Percentiles rank a stretch among this genome's conserved stretches.
Conservation (phyloP, 30 jellyfish, hydroid and myxozoan species). For the Pelagia noctiluca region DNA sequence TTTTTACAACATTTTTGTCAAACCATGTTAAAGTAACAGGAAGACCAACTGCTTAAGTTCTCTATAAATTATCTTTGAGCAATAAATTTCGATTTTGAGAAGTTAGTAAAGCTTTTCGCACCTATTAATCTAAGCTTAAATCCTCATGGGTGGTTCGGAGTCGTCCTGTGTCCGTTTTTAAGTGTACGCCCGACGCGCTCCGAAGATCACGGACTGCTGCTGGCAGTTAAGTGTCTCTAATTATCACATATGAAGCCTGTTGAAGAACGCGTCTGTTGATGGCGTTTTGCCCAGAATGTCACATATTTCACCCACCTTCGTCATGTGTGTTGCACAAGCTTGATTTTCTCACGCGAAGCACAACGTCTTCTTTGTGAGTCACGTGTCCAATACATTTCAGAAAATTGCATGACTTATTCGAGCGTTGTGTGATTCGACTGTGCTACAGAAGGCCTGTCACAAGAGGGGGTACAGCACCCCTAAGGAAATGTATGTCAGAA, state of each 20-base stretch:
- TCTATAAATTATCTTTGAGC: background rate
- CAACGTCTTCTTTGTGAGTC: background rate
- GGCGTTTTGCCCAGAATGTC: too few relatives aligned
- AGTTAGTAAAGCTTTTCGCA: background rate
- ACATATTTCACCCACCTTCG: too few relatives aligned
- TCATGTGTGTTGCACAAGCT: too few relatives aligned
- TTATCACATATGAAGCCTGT: slow-evolving; percentile 23
- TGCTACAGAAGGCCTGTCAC: too few relatives aligned
- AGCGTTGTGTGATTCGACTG: too few relatives aligned
- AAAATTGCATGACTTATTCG: too few relatives aligned
- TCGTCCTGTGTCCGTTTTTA: background rate
- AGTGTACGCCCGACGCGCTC: background rate
- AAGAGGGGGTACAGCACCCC: too few relatives aligned
- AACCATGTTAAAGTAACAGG: too few relatives aligned
- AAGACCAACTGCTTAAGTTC: background rate
- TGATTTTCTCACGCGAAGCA: slow-evolving; percentile 34
- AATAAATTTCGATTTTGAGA: background rate
- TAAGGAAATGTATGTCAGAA: too few relatives aligned
- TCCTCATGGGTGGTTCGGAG: slow-evolving; percentile 29
- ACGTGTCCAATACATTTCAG: too few relatives aligned
- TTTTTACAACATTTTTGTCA: too few relatives aligned
- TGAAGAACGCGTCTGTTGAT: slow-evolving; percentile 3
- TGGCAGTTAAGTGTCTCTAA: slow-evolving; percentile 6
- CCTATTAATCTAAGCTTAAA: background rate
- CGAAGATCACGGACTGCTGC: slow-evolving; percentile 27